Base-by-base conservation (phyloP, 2,888 invertebrate species). In the Andrena fulva region DNA sequence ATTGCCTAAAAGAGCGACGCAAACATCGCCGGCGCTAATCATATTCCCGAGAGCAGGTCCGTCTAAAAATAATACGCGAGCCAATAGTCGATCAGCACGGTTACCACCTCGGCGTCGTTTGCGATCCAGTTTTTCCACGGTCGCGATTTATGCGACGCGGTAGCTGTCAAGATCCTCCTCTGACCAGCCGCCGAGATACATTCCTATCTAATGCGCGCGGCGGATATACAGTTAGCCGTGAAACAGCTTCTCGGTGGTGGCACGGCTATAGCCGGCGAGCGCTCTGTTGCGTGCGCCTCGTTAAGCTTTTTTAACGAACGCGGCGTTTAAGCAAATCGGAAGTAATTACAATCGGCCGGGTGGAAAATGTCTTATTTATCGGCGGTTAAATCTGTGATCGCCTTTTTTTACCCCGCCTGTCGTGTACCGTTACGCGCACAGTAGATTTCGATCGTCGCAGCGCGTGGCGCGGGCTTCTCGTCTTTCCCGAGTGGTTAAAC, bases 51-150 rank as follows among this genome's bases (percentile, higher is more conserved):
- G 42, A 24, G 52, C 63, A 48, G 62, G 59, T 42, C 2, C 24
- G 24, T 35, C 42, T 69, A 33, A 73, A 73, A 73, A 69, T 72
- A 78, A 64, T 73, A 31, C 24, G 6, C 62, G 3, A 66, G 59
- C 12, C 52, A 70, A 77, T 77, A 70, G 77, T 66, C 52, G 77
- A 77, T 66, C 66, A 33, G 33, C 77, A 4, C 10, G 50, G 52
- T 59, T 62, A 63, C 52, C 64, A 62, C 42, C 60, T 33, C 16
- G 48, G 42, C 20, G 59, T 24, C 68, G 33, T 67, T 66, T 35
- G 7, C 78, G 50, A 77, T 79, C 79, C 79, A 77, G 77, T 71
- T 80, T 66, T 60, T 71, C 60, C 66, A 31, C 24, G 10, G 1
- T 10, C 27, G 16, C 42, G 60, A 78, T 78, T 67, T 56, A 71